These are phyloP conservation scores for Lathronympha strigana DNA, from an alignment of 2,888 invertebrate species.

Conservation along the genomic window DNA sequence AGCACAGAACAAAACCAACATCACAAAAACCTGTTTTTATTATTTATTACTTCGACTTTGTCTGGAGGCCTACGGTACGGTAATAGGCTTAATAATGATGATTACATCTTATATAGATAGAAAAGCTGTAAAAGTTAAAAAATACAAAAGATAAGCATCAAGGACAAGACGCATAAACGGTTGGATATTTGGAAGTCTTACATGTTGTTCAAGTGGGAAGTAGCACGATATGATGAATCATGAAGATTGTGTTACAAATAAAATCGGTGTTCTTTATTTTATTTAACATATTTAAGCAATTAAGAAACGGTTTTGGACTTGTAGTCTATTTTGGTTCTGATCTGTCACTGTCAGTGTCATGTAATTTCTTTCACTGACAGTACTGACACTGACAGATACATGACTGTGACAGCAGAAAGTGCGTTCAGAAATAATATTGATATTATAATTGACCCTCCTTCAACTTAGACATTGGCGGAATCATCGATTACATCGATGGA, in stretches of 20 bases:
- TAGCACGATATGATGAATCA: not conserved
- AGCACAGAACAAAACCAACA: not conserved
- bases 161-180: too few species aligned
- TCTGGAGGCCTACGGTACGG: too few species aligned
- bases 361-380: not conserved
- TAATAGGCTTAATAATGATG: too few species aligned
- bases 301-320: too few species aligned
- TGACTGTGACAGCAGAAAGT: constrained; percentile 7
- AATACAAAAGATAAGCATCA: too few species aligned
- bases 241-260: not conserved
- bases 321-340: too few species aligned
- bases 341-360: too few species aligned
- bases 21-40: not conserved
- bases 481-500: too few species aligned
- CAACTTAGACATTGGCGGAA: too few species aligned
- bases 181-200: constrained; percentile 8
- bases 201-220: constrained; percentile 30
- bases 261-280: not conserved
- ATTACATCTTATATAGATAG: too few species aligned
- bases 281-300: not conserved
- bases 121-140: too few species aligned
- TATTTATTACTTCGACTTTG: not conserved
- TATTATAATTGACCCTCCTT: too few species aligned
- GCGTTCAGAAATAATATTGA: not conserved
- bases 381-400: constrained; percentile 12